Evolutionary conservation across 2,797 vertebrate species (phyloP).

Genomic region (Clarias laeviceps): DNA sequence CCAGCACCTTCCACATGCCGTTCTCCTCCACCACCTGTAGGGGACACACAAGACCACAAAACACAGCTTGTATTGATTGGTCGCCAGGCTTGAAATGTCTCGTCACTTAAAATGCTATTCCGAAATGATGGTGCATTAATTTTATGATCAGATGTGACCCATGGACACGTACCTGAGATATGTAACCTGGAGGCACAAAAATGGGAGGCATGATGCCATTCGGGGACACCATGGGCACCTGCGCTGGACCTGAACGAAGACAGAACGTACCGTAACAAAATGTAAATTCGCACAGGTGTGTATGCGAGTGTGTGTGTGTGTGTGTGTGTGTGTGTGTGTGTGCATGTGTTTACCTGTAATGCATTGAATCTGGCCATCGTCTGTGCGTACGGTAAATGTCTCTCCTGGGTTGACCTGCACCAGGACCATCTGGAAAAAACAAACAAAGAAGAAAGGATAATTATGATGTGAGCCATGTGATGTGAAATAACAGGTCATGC

Average conservation of each 20-base stretch:
- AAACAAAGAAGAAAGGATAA: background rate
- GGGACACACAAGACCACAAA: constrained; percentile 4
- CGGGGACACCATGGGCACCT: constrained; percentile 81
- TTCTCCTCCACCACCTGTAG: constrained; percentile 81
- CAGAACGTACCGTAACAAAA: background rate
- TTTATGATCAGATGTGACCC: background rate
- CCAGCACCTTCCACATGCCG: constrained; percentile 78
- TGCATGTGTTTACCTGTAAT: constrained; percentile 73
- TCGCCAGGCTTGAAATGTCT: background rate
- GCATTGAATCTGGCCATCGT: constrained; percentile 79
- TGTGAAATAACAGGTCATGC: background rate
- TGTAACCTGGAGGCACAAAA: constrained; percentile 72
- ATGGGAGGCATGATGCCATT: constrained; percentile 80
- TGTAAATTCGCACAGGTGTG: background rate
- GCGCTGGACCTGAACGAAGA: constrained; percentile 75
- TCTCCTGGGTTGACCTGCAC: constrained; percentile 83
- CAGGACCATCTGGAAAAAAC: constrained; percentile 73
- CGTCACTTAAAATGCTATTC: background rate
- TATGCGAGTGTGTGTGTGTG: background rate
- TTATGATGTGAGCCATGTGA: background rate
- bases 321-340: constrained; percentile 13
- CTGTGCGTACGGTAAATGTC: constrained; percentile 79
- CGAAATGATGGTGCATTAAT: background rate
- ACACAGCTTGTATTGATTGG: background rate
- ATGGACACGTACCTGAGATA: constrained; percentile 39